phyloP scores from a whole-genome alignment of 2,113 vertebrate species.

The Ictalurus punctatus region DNA sequence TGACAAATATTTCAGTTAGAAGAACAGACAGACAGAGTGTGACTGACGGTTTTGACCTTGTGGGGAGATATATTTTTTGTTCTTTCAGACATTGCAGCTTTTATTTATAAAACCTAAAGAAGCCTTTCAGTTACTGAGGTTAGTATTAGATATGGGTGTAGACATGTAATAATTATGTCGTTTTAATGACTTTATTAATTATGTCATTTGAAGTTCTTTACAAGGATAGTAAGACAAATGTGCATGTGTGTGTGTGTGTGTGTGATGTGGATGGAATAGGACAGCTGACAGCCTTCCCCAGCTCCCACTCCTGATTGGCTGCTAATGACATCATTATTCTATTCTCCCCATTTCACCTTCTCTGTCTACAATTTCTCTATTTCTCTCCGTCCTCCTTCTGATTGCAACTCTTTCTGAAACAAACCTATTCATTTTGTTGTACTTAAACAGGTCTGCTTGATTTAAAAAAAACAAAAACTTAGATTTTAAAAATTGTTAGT shows the following conservation, averaged over 20 bases:
- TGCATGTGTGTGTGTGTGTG: not conserved
- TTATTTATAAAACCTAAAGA: not conserved
- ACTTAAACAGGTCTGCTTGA: not conserved
- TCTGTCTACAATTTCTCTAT: constrained; percentile 47
- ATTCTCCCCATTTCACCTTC: constrained; percentile 62
- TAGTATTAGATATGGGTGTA: not conserved
- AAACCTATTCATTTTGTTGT: not conserved
- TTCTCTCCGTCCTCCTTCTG: constrained; percentile 42
- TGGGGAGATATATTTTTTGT: not conserved
- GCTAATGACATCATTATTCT: constrained; percentile 78
- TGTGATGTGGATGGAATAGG: constrained; percentile 64
- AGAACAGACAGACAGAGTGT: constrained; percentile 16
- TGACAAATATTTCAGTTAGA: not conserved
- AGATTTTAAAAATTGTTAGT: not conserved
- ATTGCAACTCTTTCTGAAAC: not conserved
- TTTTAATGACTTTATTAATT: not conserved
- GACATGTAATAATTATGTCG: not conserved
- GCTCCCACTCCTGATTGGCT: constrained; percentile 68
- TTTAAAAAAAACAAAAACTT: not conserved
- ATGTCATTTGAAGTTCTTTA: not conserved
- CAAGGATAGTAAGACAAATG: not conserved
- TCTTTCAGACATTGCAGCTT: not conserved
- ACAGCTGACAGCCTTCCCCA: constrained; percentile 69
- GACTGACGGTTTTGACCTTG: not conserved
- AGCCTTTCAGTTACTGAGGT: not conserved